A percentile compares a stretch with the other conserved stretches of the same genome.
These are phyloP conservation scores for Tokudaia tokunoshimensis DNA, from an alignment of 2,797 vertebrate species.

Conservation along the genomic window DNA sequence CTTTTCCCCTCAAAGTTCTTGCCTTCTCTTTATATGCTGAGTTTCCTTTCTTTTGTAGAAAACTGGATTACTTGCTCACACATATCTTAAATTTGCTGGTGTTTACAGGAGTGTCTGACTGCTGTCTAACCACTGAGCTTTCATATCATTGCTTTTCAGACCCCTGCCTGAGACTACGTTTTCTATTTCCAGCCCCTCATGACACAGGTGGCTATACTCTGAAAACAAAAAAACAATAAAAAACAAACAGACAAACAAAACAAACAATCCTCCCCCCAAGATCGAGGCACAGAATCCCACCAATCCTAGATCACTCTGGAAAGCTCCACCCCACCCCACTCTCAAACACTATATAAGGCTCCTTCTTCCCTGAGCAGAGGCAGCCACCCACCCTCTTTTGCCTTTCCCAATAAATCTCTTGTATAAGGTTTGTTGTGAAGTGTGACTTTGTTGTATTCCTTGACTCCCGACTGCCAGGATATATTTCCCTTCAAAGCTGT, in stretches of 20 bases:
- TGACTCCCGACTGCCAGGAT: background rate
- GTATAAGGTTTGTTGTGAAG: background rate
- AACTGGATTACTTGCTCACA: background rate
- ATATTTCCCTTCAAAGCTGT: background rate
- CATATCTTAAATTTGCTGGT: background rate
- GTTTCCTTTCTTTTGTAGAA: background rate
- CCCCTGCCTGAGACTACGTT: accelerated
- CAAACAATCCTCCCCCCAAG: background rate
- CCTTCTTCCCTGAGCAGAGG: background rate
- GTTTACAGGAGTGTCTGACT: background rate
- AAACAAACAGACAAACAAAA: no score
- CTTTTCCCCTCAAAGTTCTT: background rate
- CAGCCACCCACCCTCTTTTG: background rate
- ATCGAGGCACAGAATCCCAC: background rate
- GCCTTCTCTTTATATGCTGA: background rate
- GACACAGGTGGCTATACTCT: background rate
- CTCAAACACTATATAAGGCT: background rate
- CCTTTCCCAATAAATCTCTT: no score
- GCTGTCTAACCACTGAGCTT: background rate
- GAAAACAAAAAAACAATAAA: background rate
- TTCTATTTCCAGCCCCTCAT: background rate
- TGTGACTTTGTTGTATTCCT: background rate
- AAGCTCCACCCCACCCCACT: background rate
- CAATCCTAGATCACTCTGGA: background rate
- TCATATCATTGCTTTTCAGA: background rate